Conservation (phyloP, 2,797 vertebrate genomes). For the Malacoctenus gilli region DNA sequence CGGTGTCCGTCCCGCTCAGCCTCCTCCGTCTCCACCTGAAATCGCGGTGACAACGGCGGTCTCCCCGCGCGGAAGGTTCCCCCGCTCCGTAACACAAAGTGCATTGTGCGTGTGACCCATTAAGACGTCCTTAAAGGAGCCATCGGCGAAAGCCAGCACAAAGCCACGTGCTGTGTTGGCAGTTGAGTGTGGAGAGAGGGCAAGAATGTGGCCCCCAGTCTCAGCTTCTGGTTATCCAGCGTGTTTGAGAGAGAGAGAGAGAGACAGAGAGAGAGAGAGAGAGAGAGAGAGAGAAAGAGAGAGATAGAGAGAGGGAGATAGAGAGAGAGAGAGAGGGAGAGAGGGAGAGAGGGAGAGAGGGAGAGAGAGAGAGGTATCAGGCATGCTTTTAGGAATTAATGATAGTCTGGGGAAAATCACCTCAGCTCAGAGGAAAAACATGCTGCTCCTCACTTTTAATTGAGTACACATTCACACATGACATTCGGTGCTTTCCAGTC, state of each 20-base stretch:
- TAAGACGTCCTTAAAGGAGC: slow-evolving; percentile 65
- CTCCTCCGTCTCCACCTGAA: slow-evolving; percentile 50
- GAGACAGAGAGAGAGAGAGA: not conserved
- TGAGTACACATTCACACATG: not conserved
- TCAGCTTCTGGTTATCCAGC: slow-evolving; percentile 50
- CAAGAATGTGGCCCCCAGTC: slow-evolving; percentile 71
- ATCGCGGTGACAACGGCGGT: slow-evolving; percentile 40
- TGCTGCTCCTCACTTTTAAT: slow-evolving; percentile 21
- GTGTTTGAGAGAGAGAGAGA: slow-evolving; percentile 9
- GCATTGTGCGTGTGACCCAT: slow-evolving; percentile 61
- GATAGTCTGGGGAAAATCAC: slow-evolving; percentile 22
- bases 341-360: not conserved
- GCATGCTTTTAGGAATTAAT: slow-evolving; percentile 38
- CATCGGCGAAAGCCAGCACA: slow-evolving; percentile 59
- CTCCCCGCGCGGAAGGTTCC: slow-evolving; percentile 45
- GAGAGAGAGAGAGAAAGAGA: slow-evolving; percentile 3
- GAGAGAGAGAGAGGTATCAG: not conserved
- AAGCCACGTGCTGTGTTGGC: slow-evolving; percentile 72
- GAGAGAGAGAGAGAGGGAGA: slow-evolving; percentile 1
- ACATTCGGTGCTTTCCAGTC: not conserved
- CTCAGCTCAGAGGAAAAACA: slow-evolving; percentile 5
- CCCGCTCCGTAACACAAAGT: slow-evolving; percentile 53
- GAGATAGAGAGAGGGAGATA: not conserved
- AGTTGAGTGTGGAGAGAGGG: slow-evolving; percentile 65
- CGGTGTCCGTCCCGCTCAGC: not conserved